Percentiles rank a stretch among this genome's conserved stretches.
These are phyloP conservation scores for Xylophagus ater DNA, from an alignment of 2,888 invertebrate genomes.

Conservation along the genomic window DNA sequence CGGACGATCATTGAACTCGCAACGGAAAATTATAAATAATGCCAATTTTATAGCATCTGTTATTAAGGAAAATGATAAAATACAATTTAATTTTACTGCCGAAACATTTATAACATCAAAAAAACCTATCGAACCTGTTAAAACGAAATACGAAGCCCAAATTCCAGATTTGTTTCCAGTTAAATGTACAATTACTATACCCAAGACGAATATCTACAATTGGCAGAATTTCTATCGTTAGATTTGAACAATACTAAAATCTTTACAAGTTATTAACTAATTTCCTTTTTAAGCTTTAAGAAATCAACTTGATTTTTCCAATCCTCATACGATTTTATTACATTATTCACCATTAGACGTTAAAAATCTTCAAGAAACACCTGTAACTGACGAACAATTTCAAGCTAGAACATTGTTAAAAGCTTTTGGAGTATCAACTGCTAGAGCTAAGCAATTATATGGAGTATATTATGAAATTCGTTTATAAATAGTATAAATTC, in stretches of 20 bases:
- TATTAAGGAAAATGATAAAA: slow-evolving; percentile 47
- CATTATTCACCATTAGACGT: slow-evolving; percentile 54
- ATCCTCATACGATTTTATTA: slow-evolving; percentile 71
- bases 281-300: slow-evolving; percentile 19
- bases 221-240: slow-evolving; percentile 58
- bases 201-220: slow-evolving; percentile 53
- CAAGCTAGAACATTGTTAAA: slow-evolving; percentile 58
- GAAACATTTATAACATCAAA: slow-evolving; percentile 56
- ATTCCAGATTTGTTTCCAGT: slow-evolving; percentile 68
- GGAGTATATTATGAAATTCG: slow-evolving; percentile 44
- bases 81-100: slow-evolving; percentile 53
- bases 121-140: slow-evolving; percentile 46
- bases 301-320: slow-evolving; percentile 30
- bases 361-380: slow-evolving; percentile 55
- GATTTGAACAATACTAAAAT: too few species aligned
- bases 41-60: slow-evolving; percentile 47
- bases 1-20: slow-evolving; percentile 43
- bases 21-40: slow-evolving; percentile 49
- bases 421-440: slow-evolving; percentile 63
- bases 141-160: slow-evolving; percentile 41
- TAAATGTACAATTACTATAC: slow-evolving; percentile 56
- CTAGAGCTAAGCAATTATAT: slow-evolving; percentile 62
- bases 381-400: slow-evolving; percentile 56
- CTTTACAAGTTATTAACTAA: slow-evolving; percentile 8
- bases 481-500: slow-evolving; percentile 7